phyloP scores from a whole-genome alignment of 2,888 invertebrate genomes.

The Scaptomyza flava region DNA sequence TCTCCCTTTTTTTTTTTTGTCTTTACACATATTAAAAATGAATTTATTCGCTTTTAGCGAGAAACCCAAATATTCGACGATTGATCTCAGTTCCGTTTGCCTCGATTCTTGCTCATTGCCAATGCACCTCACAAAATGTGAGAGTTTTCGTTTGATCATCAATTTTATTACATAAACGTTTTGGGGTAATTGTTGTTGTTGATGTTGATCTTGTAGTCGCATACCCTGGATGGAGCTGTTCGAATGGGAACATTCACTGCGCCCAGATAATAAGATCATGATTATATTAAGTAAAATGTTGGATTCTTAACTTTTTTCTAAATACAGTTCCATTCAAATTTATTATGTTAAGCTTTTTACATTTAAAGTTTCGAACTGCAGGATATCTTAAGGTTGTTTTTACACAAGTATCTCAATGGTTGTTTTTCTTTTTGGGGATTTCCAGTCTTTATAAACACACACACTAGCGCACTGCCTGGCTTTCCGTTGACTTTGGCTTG shows the following conservation, averaged over 20 bases:
- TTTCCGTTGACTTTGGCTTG: slow-evolving; percentile 76
- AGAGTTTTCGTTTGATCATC: slow-evolving; percentile 83
- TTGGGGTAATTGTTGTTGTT: slow-evolving; percentile 19
- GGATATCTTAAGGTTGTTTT: slow-evolving; percentile 22
- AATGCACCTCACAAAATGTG: slow-evolving; percentile 60
- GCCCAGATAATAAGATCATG: neutral
- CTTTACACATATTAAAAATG: slow-evolving; percentile 68
- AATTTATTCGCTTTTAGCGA: slow-evolving; percentile 69
- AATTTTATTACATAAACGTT: slow-evolving; percentile 75
- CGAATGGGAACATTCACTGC: neutral
- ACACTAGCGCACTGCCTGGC: slow-evolving; percentile 4
- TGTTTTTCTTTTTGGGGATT: slow-evolving; percentile 52
- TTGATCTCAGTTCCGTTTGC: slow-evolving; percentile 74
- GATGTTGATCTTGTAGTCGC: neutral
- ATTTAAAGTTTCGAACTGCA: neutral
- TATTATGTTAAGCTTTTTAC: too few relatives aligned
- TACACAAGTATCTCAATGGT: neutral
- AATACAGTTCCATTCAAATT: too few relatives aligned
- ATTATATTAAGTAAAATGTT: too few relatives aligned
- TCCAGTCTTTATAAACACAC: slow-evolving; percentile 61
- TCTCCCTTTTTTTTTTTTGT: slow-evolving; percentile 16
- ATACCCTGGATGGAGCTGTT: slow-evolving; percentile 9
- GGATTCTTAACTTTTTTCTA: too few relatives aligned
- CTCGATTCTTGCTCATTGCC: slow-evolving; percentile 9
- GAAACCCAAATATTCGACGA: slow-evolving; percentile 50